A percentile compares a stretch with the other conserved stretches of the same genome.
These are phyloP conservation scores for Chorisops tibialis DNA, from an alignment of 2,888 invertebrate species.

Conservation along the genomic window DNA sequence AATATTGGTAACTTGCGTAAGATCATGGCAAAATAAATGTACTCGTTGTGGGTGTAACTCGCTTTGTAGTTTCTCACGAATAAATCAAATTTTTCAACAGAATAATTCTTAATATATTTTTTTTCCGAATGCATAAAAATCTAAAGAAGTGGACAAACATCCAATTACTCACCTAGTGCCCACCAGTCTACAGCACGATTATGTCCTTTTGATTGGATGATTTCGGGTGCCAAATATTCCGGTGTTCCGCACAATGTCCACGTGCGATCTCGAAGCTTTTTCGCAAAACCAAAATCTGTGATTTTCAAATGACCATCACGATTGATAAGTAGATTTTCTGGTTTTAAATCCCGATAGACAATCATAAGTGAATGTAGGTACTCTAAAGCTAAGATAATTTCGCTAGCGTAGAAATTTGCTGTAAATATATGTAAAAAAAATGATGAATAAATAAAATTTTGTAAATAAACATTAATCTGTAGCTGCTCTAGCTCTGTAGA, in stretches of 20 bases:
- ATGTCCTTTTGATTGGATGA: slow-evolving; percentile 96
- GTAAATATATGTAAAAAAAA: slow-evolving; percentile 32
- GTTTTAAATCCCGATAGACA: slow-evolving; percentile 86
- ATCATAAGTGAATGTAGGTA: slow-evolving; percentile 88
- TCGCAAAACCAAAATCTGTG: slow-evolving; percentile 97
- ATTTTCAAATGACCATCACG: slow-evolving; percentile 93
- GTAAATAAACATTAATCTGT: background rate
- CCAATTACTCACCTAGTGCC: slow-evolving; percentile 74
- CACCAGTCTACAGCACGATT: slow-evolving; percentile 99
- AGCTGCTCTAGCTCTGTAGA: no score
- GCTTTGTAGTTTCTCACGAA: background rate
- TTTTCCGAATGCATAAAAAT: background rate
- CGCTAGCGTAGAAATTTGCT: slow-evolving; percentile 90
- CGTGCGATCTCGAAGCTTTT: slow-evolving; percentile 88
- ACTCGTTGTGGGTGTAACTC: no score
- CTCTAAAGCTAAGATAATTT: slow-evolving; percentile 90
- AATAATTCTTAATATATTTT: no score
- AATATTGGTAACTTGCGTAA: no score
- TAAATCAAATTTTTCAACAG: slow-evolving; percentile 16
- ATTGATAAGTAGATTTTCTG: slow-evolving; percentile 90
- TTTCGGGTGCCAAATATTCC: slow-evolving; percentile 95
- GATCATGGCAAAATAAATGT: no score
- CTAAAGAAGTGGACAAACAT: background rate
- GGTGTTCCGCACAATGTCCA: slow-evolving; percentile 97
- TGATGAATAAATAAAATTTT: background rate